Evolutionary conservation across 2,888 invertebrate genomes (phyloP).

Genomic region (Anodontia alba): DNA sequence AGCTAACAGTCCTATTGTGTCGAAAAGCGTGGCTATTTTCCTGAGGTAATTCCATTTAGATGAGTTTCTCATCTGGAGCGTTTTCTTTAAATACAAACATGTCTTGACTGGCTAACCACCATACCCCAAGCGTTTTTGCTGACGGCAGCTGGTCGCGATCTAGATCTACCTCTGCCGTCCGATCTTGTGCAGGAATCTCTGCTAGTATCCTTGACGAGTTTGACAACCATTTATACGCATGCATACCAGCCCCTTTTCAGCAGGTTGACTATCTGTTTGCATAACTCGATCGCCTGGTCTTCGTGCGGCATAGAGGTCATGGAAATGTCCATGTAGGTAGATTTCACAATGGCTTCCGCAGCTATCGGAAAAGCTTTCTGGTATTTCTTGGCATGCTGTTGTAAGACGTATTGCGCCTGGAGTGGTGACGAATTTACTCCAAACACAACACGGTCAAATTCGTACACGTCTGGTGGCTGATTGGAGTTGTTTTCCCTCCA

Average conservation of each 20-base stretch:
- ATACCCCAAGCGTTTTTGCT: constrained; percentile 52
- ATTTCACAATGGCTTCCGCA: constrained; percentile 53
- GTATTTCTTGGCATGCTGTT: constrained; percentile 39
- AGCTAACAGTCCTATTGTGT: constrained; percentile 76
- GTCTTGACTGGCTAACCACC: constrained; percentile 51
- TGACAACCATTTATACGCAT: constrained; percentile 48
- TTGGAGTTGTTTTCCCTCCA: constrained; percentile 25
- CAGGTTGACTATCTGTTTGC: constrained; percentile 34
- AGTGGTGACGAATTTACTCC: constrained; percentile 63
- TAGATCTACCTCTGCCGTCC: constrained; percentile 38
- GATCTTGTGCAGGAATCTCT: constrained; percentile 42
- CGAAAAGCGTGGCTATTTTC: constrained; percentile 70
- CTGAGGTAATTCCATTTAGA: constrained; percentile 68
- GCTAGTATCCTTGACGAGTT: constrained; percentile 46
- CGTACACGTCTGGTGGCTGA: constrained; percentile 32
- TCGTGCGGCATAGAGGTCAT: constrained; percentile 47
- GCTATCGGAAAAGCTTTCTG: constrained; percentile 35
- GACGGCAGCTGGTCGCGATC: constrained; percentile 38
- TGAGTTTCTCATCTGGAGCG: constrained; percentile 30
- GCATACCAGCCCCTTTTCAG: constrained; percentile 48
- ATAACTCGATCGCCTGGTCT: constrained; percentile 38
- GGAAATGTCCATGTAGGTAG: constrained; percentile 63
- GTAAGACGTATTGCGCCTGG: constrained; percentile 56
- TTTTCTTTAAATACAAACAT: constrained; percentile 34
- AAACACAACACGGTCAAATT: constrained; percentile 57